Conservation (phyloP, 2,888 invertebrate species). For the Drosophila quinaria region DNA sequence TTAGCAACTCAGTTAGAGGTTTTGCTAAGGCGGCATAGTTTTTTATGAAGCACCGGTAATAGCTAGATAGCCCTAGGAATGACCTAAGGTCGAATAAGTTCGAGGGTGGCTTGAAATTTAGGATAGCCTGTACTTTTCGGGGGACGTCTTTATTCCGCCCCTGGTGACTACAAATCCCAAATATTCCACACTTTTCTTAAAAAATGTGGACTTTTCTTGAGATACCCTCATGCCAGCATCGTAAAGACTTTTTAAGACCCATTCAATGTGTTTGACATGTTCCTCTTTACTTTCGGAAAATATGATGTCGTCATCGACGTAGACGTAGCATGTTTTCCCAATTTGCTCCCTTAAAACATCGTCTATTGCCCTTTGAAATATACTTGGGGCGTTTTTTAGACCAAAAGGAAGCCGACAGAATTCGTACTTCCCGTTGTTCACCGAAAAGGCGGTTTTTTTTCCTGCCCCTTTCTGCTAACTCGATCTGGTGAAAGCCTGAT, state of each 20-base stretch:
- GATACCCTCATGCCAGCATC: no score
- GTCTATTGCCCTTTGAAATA: constrained; percentile 17
- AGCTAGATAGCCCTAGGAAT: constrained; percentile 1
- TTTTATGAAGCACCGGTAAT: background rate
- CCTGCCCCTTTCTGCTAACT: background rate
- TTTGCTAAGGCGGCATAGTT: background rate
- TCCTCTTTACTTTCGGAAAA: constrained; percentile 1
- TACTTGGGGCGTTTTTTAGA: constrained; percentile 6
- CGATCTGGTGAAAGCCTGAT: constrained; percentile 12
- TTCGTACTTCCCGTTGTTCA: constrained; percentile 6
- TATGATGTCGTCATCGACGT: constrained; percentile 10
- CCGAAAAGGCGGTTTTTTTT: constrained; percentile 2
- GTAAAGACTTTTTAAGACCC: constrained; percentile 10
- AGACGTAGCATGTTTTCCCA: background rate
- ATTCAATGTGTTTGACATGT: constrained; percentile 12
- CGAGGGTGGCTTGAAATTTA: background rate
- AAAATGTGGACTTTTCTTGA: background rate
- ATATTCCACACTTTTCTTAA: constrained; percentile 16
- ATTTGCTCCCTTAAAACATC: constrained; percentile 2
- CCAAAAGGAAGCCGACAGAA: constrained; percentile 7
- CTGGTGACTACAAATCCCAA: constrained; percentile 6
- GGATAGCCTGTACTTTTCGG: constrained; percentile 3
- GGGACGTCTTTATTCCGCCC: background rate
- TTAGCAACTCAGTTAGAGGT: background rate
- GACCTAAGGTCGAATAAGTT: constrained; percentile 4